These are phyloP conservation scores for Saccostrea glomerata DNA, from an alignment of 1,140 invertebrate species.

Conservation along the genomic window DNA sequence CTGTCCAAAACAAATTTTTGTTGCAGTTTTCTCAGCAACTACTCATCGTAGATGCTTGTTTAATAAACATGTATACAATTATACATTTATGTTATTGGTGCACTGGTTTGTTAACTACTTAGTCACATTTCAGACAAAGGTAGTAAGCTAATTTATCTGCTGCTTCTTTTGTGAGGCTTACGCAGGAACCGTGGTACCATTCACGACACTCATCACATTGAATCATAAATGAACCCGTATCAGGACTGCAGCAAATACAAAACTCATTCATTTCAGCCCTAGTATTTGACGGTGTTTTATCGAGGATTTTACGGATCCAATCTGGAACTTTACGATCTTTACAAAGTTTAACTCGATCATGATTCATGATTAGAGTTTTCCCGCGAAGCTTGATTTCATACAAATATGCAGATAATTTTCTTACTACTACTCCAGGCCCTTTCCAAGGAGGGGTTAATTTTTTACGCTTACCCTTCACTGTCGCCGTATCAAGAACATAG, in stretches of 20 bases:
- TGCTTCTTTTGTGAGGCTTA: background rate
- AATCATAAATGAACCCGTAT: conserved; percentile 48
- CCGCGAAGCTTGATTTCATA: no score
- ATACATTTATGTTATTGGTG: background rate
- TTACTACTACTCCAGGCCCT: no score
- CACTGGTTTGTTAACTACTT: background rate
- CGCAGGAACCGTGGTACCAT: conserved; percentile 33
- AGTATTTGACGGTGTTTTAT: background rate
- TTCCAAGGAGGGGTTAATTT: no score
- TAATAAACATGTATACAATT: no score
- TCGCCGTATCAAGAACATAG: no score
- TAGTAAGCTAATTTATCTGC: conserved; percentile 21
- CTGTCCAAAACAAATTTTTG: no score
- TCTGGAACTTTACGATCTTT: conserved; percentile 15
- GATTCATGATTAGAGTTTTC: no score
- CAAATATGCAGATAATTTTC: no score
- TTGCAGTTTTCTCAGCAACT: no score
- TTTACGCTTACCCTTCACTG: no score
- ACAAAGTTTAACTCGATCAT: no score
- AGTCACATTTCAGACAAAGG: background rate
- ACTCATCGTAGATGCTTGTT: no score
- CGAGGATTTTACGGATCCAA: conserved; percentile 14
- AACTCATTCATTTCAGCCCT: background rate
- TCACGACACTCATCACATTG: conserved; percentile 34
- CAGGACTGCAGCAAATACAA: conserved; percentile 35